Conservation (phyloP, 1,140 invertebrate species). For the Melitaea cinxia region DNA sequence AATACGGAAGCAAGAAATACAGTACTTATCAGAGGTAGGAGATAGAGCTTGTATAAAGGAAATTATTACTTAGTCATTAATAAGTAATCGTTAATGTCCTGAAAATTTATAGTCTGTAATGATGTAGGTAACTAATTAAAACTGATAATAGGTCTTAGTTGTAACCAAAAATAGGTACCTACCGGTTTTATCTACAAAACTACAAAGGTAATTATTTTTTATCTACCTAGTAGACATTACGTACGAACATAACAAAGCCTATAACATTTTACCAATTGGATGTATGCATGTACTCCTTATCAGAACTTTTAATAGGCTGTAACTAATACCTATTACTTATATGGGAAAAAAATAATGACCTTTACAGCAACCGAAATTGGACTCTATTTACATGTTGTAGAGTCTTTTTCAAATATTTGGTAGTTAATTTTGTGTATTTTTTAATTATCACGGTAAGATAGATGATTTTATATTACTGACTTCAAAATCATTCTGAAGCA, state of each 20-base stretch:
- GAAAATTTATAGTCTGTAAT: no score
- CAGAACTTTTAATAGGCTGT: background rate
- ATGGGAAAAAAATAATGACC: background rate
- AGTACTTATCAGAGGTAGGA: no score
- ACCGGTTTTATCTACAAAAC: background rate
- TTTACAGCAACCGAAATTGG: background rate
- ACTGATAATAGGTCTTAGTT: background rate
- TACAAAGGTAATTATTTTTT: slow-evolving; percentile 1
- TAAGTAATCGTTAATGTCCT: no score
- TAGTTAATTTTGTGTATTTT: background rate
- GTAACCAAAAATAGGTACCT: background rate
- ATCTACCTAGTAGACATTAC: background rate
- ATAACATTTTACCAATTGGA: slow-evolving; percentile 2
- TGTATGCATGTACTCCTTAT: slow-evolving; percentile 3
- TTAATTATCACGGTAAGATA: background rate
- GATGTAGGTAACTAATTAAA: background rate
- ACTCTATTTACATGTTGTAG: slow-evolving; percentile 1
- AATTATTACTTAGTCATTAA: no score
- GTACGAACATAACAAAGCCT: background rate
- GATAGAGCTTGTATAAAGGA: no score
- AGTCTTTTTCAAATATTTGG: background rate
- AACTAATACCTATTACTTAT: slow-evolving; percentile 1
- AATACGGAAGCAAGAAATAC: no score
- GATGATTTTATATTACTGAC: slow-evolving; percentile 2
- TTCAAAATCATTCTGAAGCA: slow-evolving; percentile 6